phyloP scores from a whole-genome alignment of 2,888 invertebrate genomes.

The Heliothis peltigera region DNA sequence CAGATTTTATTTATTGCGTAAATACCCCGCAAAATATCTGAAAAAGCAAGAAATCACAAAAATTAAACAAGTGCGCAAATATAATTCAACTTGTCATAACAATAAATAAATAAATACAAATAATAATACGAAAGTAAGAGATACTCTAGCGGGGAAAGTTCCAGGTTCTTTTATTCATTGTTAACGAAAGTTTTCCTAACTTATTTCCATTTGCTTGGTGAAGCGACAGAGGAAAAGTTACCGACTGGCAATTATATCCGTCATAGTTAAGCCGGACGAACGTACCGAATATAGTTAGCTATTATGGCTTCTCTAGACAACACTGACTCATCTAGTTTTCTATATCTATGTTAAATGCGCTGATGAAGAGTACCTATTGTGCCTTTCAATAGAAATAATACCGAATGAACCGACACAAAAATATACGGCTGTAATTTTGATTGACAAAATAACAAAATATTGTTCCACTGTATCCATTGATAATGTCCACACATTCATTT shows the following conservation, averaged over 20 bases:
- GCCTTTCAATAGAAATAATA: too few relatives aligned
- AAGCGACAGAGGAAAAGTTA: conserved; percentile 64
- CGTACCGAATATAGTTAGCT: conserved; percentile 27
- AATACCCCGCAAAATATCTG: conserved; percentile 7
- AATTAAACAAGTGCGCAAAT: conserved; percentile 48
- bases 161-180: conserved; percentile 68
- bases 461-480: too few relatives aligned
- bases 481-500: too few relatives aligned
- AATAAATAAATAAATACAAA: conserved; percentile 63
- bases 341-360: not conserved
- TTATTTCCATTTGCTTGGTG: conserved; percentile 70
- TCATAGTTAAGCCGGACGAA: conserved; percentile 55
- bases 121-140: conserved; percentile 54
- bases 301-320: not conserved
- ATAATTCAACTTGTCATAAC: conserved; percentile 55
- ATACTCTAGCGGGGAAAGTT: conserved; percentile 50
- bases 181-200: conserved; percentile 69
- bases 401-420: too few relatives aligned
- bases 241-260: conserved; percentile 65
- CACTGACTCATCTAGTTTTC: not conserved
- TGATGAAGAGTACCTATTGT: too few relatives aligned
- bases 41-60: conserved; percentile 33
- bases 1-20: not conserved
- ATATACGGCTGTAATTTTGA: too few relatives aligned
- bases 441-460: too few relatives aligned